Evolutionary conservation across 1,140 invertebrate species (phyloP).

Genomic region (Sycobia sp.): DNA sequence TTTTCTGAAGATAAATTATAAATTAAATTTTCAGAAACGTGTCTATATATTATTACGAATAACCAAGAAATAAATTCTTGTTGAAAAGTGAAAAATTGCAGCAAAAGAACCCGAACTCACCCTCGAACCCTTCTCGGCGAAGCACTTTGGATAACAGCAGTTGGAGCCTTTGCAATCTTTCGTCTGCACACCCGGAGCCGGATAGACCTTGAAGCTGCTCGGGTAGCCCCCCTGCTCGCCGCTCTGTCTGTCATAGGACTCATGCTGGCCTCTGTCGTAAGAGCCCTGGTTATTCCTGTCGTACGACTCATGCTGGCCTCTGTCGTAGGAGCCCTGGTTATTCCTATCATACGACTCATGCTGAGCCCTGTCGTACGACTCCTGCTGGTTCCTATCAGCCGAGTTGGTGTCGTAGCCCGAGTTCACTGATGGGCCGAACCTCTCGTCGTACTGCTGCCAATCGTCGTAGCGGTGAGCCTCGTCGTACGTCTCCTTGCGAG

Average conservation of each 20-base stretch:
- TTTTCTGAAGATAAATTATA: no score
- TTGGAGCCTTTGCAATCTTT: slow-evolving; percentile 69
- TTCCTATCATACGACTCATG: background rate
- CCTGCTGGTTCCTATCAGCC: background rate
- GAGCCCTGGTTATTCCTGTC: no score
- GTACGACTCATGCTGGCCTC: slow-evolving; percentile 4
- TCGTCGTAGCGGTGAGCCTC: background rate
- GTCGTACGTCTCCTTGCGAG: slow-evolving; percentile 4
- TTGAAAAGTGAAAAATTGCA: no score
- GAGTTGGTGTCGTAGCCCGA: background rate
- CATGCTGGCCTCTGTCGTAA: background rate
- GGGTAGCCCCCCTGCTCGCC: slow-evolving; percentile 45
- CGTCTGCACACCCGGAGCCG: slow-evolving; percentile 60
- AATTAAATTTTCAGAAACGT: no score
- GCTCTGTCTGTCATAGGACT: slow-evolving; percentile 1
- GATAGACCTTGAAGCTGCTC: slow-evolving; percentile 60
- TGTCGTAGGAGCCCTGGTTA: no score
- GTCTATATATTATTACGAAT: no score
- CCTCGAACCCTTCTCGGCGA: slow-evolving; percentile 89
- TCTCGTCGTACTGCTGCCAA: background rate
- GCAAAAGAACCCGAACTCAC: no score
- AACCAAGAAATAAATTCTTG: no score
- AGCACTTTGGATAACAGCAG: slow-evolving; percentile 84
- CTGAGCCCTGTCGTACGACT: background rate
- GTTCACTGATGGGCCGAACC: no score